A percentile compares a stretch with the other conserved stretches of the same genome.
phyloP scores from a whole-genome alignment of 1,140 invertebrate species.

The Rhynchophorus ferrugineus region DNA sequence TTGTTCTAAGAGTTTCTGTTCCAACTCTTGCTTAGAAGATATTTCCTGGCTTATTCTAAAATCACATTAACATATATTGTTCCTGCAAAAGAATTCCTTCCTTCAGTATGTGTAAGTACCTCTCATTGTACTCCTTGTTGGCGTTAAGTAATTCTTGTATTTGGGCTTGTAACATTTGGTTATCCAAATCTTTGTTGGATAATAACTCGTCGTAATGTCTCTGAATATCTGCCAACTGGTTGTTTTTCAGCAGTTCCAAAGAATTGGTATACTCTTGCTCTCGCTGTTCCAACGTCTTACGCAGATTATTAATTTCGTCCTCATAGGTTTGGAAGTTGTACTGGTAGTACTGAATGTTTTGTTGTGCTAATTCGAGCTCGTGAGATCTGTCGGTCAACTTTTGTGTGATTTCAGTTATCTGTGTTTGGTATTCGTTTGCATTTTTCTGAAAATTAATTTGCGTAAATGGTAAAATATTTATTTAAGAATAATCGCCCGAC shows the following conservation, averaged over 20 bases:
- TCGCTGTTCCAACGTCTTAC: slow-evolving; percentile 15
- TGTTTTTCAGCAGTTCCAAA: slow-evolving; percentile 23
- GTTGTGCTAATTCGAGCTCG: slow-evolving; percentile 16
- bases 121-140: slow-evolving; percentile 20
- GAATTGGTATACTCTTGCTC: slow-evolving; percentile 23
- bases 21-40: slow-evolving; percentile 18
- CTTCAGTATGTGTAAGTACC: slow-evolving; percentile 2
- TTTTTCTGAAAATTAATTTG: slow-evolving; percentile 7
- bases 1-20: slow-evolving; percentile 45
- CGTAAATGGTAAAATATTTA: neutral
- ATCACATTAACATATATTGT: too few species aligned
- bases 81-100: too few species aligned
- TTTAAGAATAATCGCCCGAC: too few species aligned
- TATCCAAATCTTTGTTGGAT: slow-evolving; percentile 25
- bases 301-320: slow-evolving; percentile 21
- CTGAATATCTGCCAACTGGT: slow-evolving; percentile 19
- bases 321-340: slow-evolving; percentile 13
- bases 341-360: slow-evolving; percentile 23
- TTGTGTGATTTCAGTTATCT: slow-evolving; percentile 11
- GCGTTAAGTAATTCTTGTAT: slow-evolving; percentile 16
- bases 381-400: slow-evolving; percentile 15
- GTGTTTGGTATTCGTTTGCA: slow-evolving; percentile 11
- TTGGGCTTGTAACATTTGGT: slow-evolving; percentile 19
- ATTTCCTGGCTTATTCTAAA: slow-evolving; percentile 13
- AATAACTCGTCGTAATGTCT: slow-evolving; percentile 31